Base-by-base conservation (phyloP, 2,113 vertebrate genomes). In the Lophotis ruficrista region DNA sequence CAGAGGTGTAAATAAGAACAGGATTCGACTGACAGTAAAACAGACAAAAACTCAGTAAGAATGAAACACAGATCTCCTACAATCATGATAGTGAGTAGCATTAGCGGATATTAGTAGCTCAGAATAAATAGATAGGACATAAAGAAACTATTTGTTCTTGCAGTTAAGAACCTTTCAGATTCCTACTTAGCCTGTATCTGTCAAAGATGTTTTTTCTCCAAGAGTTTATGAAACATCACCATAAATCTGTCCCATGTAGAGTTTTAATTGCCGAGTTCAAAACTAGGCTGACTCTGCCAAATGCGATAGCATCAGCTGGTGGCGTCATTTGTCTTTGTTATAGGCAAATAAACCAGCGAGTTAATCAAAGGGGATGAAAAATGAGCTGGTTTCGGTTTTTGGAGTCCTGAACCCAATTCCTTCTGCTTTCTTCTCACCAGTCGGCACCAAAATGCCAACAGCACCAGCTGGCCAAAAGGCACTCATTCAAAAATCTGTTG, bases 351-450 rank as follows among this genome's bases (percentile, higher is more conserved):
- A 96, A 94, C 77, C 28, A 61, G 80, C 0, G 3, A 95, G 95
- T 96, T 96, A 96, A 96, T 96, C 95, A 95, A 92, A 90, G 25
- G 24, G 73, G 41, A 87, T 94, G 96, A 96, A 97, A 97, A 96
- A 96, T 94, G 64, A 95, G 89, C 82, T 85, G 75, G 56, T 61
- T 95, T 91, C 28, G 2, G 8, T 62, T 91, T 96, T 76, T 70
- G 11, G 87, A 95, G 58, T 65, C 48, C 73, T 73, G 37, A 87
- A 83, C 87, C 57, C 81, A 76, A 76, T 73, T 91, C 50, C 12
- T 87, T 80, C 50, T 80, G 50, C 25, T 89, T 79, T 91, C 53
- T 91, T 89, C 73, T 71, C 73, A 87, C 69, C 53, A 62, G 28
- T 71, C 64, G 75, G 30, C 73, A 91, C 86, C 86, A 87, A 95